Conservation (phyloP, 1,140 invertebrate species). For the Vanessa atalanta region DNA sequence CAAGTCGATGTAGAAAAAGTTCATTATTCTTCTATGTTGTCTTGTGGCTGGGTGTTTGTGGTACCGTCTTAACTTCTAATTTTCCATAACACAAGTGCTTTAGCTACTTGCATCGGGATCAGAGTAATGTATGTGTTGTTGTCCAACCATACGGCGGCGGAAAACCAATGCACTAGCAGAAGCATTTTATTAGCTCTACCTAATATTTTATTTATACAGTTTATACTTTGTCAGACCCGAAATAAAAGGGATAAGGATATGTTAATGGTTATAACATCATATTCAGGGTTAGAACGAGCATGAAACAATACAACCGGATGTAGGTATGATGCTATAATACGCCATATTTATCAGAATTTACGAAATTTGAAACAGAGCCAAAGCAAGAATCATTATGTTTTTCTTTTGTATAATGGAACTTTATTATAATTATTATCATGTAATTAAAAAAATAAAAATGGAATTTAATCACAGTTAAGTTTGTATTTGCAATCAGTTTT, state of each 20-base stretch:
- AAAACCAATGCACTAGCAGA: no score
- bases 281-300: not conserved
- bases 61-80: no score
- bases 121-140: no score
- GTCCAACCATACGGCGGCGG: no score
- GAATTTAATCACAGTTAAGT: not conserved
- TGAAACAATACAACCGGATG: constrained; percentile 9
- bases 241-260: not conserved
- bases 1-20: no score
- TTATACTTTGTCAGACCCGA: no score
- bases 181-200: no score
- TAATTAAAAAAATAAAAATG: not conserved
- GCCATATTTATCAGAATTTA: constrained; percentile 5
- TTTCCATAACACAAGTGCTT: no score
- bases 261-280: constrained; percentile 4
- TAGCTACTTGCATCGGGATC: no score
- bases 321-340: not conserved
- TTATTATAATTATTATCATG: not conserved
- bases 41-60: no score
- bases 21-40: no score
- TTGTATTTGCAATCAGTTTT: not conserved
- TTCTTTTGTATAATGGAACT: not conserved
- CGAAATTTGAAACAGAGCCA: constrained; percentile 26
- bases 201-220: no score
- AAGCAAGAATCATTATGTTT: not conserved